phyloP scores from a whole-genome alignment of 2,888 invertebrate genomes.

The Lasioglossum figueresi region DNA sequence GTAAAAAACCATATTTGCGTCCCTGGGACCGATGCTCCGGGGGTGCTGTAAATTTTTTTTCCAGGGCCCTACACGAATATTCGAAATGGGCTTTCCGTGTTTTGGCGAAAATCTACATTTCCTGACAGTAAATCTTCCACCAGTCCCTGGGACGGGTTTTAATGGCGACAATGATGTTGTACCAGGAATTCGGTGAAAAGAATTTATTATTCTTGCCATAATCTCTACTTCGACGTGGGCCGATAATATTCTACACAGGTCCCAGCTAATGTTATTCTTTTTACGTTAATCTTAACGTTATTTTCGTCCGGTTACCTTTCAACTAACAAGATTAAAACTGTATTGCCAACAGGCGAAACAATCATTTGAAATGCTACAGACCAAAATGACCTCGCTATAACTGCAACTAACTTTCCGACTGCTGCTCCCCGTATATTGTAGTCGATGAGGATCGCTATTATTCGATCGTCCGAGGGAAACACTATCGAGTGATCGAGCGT shows the following conservation, averaged over 20 bases:
- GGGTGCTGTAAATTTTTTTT: conserved; percentile 52
- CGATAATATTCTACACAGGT: neutral
- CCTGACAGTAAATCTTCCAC: conserved; percentile 34
- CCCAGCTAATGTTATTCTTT: neutral
- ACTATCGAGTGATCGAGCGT: neutral
- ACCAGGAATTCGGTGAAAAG: neutral
- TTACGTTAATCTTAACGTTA: too few species aligned
- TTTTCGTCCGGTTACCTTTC: neutral
- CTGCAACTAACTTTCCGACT: neutral
- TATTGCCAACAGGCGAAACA: neutral
- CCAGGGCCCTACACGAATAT: conserved; percentile 16
- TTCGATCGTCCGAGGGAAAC: conserved; percentile 1
- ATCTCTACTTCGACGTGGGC: neutral
- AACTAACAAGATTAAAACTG: neutral
- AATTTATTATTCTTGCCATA: neutral
- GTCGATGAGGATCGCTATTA: neutral
- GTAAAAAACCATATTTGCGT: conserved; percentile 44
- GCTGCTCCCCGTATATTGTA: neutral
- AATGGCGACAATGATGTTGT: neutral
- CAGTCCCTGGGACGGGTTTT: neutral
- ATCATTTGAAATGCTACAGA: neutral
- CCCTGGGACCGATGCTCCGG: conserved; percentile 13
- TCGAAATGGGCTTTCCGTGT: conserved; percentile 49
- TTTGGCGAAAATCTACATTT: conserved; percentile 43
- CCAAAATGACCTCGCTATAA: neutral